A percentile compares a stretch with the other conserved stretches of the same genome.
phyloP scores from a whole-genome alignment of 2,888 invertebrate genomes.

The Cataglyphis rosenhaueri region DNA sequence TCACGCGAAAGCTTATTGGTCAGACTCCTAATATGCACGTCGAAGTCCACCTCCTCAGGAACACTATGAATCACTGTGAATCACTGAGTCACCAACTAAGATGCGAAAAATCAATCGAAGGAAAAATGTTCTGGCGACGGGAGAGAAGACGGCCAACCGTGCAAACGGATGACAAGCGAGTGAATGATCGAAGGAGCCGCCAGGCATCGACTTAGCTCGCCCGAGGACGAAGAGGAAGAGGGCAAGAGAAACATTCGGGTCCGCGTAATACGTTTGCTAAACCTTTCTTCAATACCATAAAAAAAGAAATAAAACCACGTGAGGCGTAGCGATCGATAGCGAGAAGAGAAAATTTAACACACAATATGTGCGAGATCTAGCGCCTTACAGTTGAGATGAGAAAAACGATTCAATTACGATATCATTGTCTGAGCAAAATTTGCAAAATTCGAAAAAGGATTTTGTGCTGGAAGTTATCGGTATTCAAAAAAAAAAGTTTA shows the following conservation, averaged over 20 bases:
- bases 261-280: slow-evolving; percentile 22
- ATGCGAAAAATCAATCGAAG: slow-evolving; percentile 45
- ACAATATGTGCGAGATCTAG: not conserved
- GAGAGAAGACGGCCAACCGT: slow-evolving; percentile 53
- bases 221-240: slow-evolving; percentile 71
- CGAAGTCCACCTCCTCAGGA: slow-evolving; percentile 35
- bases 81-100: slow-evolving; percentile 63
- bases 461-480: not conserved
- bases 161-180: slow-evolving; percentile 79
- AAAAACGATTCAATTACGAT: slow-evolving; percentile 7
- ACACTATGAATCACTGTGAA: slow-evolving; percentile 68
- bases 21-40: slow-evolving; percentile 49
- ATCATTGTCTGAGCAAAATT: not conserved
- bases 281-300: not conserved
- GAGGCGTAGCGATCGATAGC: not conserved
- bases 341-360: not conserved
- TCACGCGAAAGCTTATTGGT: slow-evolving; percentile 21
- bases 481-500: not conserved
- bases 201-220: slow-evolving; percentile 66
- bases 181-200: slow-evolving; percentile 75
- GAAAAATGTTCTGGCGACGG: slow-evolving; percentile 28
- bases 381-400: not conserved
- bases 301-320: not conserved
- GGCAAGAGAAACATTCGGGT: slow-evolving; percentile 49
- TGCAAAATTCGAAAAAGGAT: not conserved